These are phyloP conservation scores for Phoxinus phoxinus DNA, from an alignment of 2,113 vertebrate species.

Conservation along the genomic window DNA sequence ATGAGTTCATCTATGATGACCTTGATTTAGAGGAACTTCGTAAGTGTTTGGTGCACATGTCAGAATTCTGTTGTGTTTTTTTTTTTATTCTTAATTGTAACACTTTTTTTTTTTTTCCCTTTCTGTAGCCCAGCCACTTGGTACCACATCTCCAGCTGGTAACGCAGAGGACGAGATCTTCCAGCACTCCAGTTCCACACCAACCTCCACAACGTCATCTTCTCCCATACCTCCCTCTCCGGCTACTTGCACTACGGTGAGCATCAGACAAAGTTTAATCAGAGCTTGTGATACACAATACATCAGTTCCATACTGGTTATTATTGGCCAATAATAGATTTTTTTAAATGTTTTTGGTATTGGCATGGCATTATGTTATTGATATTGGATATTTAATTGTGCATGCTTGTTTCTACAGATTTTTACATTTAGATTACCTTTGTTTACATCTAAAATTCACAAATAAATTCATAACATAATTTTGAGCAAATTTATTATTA, in stretches of 20 bases:
- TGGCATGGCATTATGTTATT: too few species aligned
- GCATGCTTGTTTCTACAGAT: too few species aligned
- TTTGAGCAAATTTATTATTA: not conserved
- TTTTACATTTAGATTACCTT: too few species aligned
- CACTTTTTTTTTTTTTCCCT: slow-evolving; percentile 39
- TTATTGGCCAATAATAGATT: not conserved
- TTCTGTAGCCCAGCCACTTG: slow-evolving; percentile 78
- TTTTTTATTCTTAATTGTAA: not conserved
- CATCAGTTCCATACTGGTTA: not conserved
- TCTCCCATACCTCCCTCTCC: slow-evolving; percentile 89
- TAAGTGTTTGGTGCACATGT: slow-evolving; percentile 66
- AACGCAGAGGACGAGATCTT: slow-evolving; percentile 89
- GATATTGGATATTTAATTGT: too few species aligned
- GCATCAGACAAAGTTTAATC: slow-evolving; percentile 25
- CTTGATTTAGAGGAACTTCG: slow-evolving; percentile 89
- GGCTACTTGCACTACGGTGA: slow-evolving; percentile 86
- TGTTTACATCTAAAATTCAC: too few species aligned
- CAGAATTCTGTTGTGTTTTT: not conserved
- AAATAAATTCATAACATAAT: not conserved
- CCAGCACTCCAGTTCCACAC: slow-evolving; percentile 90
- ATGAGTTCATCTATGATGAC: slow-evolving; percentile 90
- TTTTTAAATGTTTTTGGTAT: too few species aligned
- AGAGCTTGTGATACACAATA: not conserved
- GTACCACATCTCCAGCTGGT: slow-evolving; percentile 87
- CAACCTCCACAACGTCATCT: slow-evolving; percentile 89